phyloP scores from a whole-genome alignment of 2,113 vertebrate species.

The Muscicapa adusta region DNA sequence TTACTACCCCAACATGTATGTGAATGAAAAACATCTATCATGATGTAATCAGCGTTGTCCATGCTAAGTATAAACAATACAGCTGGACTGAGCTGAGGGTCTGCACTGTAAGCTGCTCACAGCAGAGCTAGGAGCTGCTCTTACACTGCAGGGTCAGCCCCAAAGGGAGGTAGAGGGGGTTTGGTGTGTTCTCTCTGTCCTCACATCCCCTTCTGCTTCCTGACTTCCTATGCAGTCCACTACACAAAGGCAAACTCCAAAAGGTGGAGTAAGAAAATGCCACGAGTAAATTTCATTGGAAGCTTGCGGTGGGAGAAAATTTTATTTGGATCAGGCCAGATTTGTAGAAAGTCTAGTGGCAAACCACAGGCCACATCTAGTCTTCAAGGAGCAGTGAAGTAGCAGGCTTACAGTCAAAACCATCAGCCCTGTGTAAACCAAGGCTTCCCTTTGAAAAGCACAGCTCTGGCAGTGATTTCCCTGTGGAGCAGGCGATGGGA shows the following conservation, averaged over 20 bases:
- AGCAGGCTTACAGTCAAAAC: neutral
- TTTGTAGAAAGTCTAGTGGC: neutral
- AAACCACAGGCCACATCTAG: slow-evolving; percentile 36
- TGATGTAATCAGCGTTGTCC: neutral
- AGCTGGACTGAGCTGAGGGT: neutral
- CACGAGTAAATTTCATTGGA: neutral
- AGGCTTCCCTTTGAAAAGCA: neutral
- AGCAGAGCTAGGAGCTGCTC: neutral
- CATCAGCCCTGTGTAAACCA: neutral
- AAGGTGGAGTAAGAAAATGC: neutral
- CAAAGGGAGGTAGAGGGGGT: fast-evolving
- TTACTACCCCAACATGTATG: neutral
- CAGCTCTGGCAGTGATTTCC: neutral
- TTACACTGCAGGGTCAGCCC: neutral
- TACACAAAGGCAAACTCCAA: neutral
- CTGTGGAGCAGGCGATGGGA: neutral
- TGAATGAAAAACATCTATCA: slow-evolving; percentile 16
- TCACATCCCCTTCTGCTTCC: neutral
- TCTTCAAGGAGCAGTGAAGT: slow-evolving; percentile 5
- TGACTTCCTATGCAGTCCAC: neutral
- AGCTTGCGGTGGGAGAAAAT: neutral
- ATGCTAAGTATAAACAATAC: neutral
- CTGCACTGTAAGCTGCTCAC: neutral
- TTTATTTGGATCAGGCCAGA: neutral
- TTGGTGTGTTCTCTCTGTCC: neutral